Conservation (phyloP, 1,140 invertebrate species). For the Temnothorax nylanderi region DNA sequence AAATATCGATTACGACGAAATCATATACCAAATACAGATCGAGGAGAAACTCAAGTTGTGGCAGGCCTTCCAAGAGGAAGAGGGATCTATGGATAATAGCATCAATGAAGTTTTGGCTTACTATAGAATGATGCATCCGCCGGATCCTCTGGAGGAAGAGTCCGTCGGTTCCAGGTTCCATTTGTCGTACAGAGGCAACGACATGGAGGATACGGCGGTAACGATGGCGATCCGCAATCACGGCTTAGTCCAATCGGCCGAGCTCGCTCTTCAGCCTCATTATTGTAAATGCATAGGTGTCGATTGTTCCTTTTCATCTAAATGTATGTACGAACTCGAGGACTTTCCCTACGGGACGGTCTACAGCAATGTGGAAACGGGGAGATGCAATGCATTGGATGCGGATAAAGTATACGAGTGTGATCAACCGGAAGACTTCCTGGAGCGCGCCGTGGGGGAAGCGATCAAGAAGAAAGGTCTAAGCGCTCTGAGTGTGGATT, state of each 20-base stretch:
- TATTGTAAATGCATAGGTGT: conserved; percentile 60
- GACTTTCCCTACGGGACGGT: conserved; percentile 42
- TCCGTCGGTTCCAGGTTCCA: conserved; percentile 80
- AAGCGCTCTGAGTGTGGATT: conserved; percentile 85
- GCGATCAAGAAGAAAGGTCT: conserved; percentile 91
- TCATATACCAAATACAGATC: conserved; percentile 68
- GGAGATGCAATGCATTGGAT: conserved; percentile 62
- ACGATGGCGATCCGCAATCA: conserved; percentile 87
- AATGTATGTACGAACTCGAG: conserved; percentile 13
- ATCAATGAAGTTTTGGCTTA: conserved; percentile 89
- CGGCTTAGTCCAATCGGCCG: conserved; percentile 80
- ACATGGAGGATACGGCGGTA: conserved; percentile 86
- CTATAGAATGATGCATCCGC: conserved; percentile 84
- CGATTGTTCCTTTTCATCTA: conserved; percentile 55
- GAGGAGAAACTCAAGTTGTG: conserved; percentile 85
- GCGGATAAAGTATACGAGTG: conserved; percentile 79
- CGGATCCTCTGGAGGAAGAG: conserved; percentile 78
- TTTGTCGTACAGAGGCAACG: conserved; percentile 85
- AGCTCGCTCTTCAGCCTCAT: conserved; percentile 83
- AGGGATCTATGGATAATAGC: conserved; percentile 90
- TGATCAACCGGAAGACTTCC: conserved; percentile 86
- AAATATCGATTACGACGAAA: conserved; percentile 67
- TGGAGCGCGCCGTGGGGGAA: conserved; percentile 89
- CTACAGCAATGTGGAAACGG: conserved; percentile 55
- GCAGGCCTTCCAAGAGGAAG: conserved; percentile 90